Evolutionary conservation across 2,888 invertebrate genomes (phyloP).

Genomic region (Stenodera caucasica): DNA sequence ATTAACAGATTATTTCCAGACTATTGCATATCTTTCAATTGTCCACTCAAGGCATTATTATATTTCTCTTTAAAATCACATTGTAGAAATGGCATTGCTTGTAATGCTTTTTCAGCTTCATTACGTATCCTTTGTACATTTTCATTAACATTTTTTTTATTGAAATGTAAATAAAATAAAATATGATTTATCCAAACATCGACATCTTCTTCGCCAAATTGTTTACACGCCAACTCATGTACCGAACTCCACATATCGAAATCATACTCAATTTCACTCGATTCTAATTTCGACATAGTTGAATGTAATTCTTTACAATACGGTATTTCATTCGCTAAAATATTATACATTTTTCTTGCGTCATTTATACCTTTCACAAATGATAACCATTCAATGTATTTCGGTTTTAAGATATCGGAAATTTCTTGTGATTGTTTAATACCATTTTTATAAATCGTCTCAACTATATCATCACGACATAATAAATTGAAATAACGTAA

Average conservation of each 20-base stretch:
- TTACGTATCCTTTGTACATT: slow-evolving; percentile 25
- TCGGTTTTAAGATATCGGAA: slow-evolving; percentile 61
- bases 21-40: not conserved
- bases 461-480: slow-evolving; percentile 49
- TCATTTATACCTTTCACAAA: slow-evolving; percentile 57
- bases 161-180: slow-evolving; percentile 67
- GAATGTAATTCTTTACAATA: slow-evolving; percentile 47
- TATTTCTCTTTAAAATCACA: slow-evolving; percentile 32
- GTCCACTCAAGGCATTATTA: slow-evolving; percentile 13
- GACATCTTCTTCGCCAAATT: slow-evolving; percentile 67
- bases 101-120: slow-evolving; percentile 27
- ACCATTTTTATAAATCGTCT: slow-evolving; percentile 54
- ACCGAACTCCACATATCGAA: slow-evolving; percentile 61
- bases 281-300: slow-evolving; percentile 58
- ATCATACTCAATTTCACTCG: slow-evolving; percentile 56
- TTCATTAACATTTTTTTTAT: slow-evolving; percentile 58
- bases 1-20: no score
- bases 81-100: slow-evolving; percentile 26
- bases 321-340: slow-evolving; percentile 53
- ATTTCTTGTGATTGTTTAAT: slow-evolving; percentile 59
- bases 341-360: slow-evolving; percentile 65
- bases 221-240: slow-evolving; percentile 64
- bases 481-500: slow-evolving; percentile 49
- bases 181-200: slow-evolving; percentile 76
- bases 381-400: slow-evolving; percentile 62